Evolutionary conservation across 2,888 invertebrate genomes (phyloP), one percentile per base, ranked within the genome.

Genomic region (Sinodicranocentrus sp.): DNA sequence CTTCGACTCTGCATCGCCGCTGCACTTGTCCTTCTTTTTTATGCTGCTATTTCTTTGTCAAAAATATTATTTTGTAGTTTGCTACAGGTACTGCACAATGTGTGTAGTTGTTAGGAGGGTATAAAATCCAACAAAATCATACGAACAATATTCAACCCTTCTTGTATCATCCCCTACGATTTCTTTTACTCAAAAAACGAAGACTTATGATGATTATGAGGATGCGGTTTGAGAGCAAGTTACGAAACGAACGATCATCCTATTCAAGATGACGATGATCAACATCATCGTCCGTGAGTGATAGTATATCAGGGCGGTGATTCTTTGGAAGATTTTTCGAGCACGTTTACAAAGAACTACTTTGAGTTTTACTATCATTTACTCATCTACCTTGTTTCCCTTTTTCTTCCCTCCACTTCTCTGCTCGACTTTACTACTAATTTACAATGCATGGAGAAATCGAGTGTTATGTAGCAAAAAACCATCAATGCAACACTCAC

Each of bases 391-490:
- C 23, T 25, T 73, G 25, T 54, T 43, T 67, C 26, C 73, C 33
- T 54, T 63, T 75, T 25, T 52, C n/a, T 39, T 76, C 65, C 76
- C 43, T 54, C 59, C 57, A 67, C 75, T 25, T 15, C 17, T 19
- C n/a, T 57, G 21, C 52, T 8, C 52, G 2, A 15, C 52, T 44
- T 13, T 67, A 17, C 23, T 59, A 21, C 59, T 59, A 23, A 26
- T 26, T 52, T 48, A 43, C 15, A 39, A 59, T 23, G 5, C 59
- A 48, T 48, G 48, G 48, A 48, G 2, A 63, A 48, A 48, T 67
- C 48, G 67, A 25, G 33, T 44, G 19, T 54, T 17, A 23, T 71
- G 71, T 71, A 44, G 61, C 73, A 75, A 75, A 63, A 48, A 44
- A 63, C 10, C 33, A 10, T 33, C 33, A 33, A 33, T 10, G 33